A percentile compares a stretch with the other conserved stretches of the same genome.
These are phyloP conservation scores for Drosophila parabipectinata DNA, from an alignment of 1,140 invertebrate species.

Conservation along the genomic window DNA sequence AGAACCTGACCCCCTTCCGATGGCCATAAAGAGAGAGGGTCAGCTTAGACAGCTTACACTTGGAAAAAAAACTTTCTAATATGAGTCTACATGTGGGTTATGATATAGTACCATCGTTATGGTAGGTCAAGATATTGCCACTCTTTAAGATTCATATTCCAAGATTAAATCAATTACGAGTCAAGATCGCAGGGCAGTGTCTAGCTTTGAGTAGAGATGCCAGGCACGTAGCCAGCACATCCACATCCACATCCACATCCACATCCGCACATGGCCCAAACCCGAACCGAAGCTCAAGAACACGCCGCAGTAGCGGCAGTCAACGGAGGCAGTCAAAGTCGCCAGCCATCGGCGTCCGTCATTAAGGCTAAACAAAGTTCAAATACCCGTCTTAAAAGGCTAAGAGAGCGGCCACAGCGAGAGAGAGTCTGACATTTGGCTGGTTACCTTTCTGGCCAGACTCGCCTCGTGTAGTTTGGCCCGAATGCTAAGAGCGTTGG, in stretches of 20 bases:
- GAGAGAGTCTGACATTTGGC: conserved; percentile 32
- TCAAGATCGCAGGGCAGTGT: conserved; percentile 28
- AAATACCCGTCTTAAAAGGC: conserved; percentile 41
- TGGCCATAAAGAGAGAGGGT: conserved; percentile 32
- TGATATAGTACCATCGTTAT: not conserved
- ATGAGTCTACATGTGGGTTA: not conserved
- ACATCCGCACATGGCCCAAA: conserved; percentile 54
- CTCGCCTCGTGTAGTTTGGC: conserved; percentile 18
- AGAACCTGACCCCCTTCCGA: conserved; percentile 45
- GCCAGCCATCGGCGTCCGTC: conserved; percentile 40
- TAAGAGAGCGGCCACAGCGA: conserved; percentile 3
- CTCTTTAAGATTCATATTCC: conserved; percentile 1
- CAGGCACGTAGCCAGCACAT: conserved; percentile 57
- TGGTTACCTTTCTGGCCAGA: conserved; percentile 39
- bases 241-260: conserved; percentile 19
- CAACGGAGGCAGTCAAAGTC: conserved; percentile 45
- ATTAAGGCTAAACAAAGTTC: conserved; percentile 63
- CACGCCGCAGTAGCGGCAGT: conserved; percentile 30
- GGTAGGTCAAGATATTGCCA: not conserved
- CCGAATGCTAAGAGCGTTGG: conserved; percentile 39
- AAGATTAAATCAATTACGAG: conserved; percentile 16
- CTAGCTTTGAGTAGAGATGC: conserved; percentile 47
- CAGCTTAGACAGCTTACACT: conserved; percentile 1
- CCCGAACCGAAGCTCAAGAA: conserved; percentile 62
- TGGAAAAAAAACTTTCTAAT: conserved; percentile 10